These are phyloP conservation scores for Plagodis pulveraria DNA, from an alignment of 2,888 invertebrate genomes.

Conservation along the genomic window DNA sequence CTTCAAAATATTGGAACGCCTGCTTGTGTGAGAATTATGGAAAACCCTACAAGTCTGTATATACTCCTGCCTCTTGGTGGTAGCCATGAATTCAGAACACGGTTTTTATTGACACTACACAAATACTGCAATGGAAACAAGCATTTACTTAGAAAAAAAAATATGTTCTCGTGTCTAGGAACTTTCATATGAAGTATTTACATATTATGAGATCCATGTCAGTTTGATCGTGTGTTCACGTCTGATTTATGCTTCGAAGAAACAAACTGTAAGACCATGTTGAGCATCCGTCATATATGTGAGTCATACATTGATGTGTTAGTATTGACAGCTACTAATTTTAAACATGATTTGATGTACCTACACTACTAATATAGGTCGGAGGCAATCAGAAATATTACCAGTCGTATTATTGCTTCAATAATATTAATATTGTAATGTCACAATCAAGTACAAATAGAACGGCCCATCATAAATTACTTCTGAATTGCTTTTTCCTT, in stretches of 20 bases:
- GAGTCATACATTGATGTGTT: constrained; percentile 20
- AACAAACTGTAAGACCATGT: constrained; percentile 44
- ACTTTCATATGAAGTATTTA: constrained; percentile 56
- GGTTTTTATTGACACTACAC: too few relatives aligned
- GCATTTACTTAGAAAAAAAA: constrained; percentile 29
- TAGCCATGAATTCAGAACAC: too few relatives aligned
- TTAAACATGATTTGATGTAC: constrained; percentile 41
- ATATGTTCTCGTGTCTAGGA: constrained; percentile 34
- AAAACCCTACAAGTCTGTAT: too few relatives aligned
- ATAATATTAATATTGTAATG: too few relatives aligned
- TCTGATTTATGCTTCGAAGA: constrained; percentile 74
- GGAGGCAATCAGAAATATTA: neutral
- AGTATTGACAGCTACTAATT: constrained; percentile 63
- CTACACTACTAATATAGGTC: constrained; percentile 40
- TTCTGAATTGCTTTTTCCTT: too few relatives aligned
- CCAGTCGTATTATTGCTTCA: neutral
- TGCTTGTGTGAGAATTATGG: too few relatives aligned
- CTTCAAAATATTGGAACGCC: too few relatives aligned
- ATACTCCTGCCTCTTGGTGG: too few relatives aligned
- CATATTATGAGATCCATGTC: constrained; percentile 67
- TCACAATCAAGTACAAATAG: too few relatives aligned
- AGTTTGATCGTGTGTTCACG: constrained; percentile 70
- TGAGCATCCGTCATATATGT: constrained; percentile 53
- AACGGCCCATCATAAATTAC: too few relatives aligned
- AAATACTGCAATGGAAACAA: constrained; percentile 33